Evolutionary conservation across 2,888 invertebrate species (phyloP).

Genomic region (Carterocephalus palaemon): DNA sequence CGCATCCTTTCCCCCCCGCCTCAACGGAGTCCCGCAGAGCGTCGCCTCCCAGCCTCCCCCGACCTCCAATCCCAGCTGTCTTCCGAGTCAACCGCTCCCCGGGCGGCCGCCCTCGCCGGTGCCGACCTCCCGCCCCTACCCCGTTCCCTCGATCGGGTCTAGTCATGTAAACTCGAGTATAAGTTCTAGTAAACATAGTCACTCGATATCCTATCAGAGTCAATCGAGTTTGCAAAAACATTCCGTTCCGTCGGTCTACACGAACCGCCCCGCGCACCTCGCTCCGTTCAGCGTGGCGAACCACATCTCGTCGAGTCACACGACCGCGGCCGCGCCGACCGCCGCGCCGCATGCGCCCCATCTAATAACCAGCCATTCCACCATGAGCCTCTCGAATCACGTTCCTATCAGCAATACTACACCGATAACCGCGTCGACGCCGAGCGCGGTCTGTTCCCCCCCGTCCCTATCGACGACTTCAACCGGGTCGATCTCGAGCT

Average conservation of each 20-base stretch:
- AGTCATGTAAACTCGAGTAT: slow-evolving; percentile 74
- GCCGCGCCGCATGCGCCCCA: slow-evolving; percentile 63
- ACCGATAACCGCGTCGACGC: slow-evolving; percentile 49
- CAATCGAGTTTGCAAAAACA: slow-evolving; percentile 73
- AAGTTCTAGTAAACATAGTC: slow-evolving; percentile 69
- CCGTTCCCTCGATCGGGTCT: slow-evolving; percentile 70
- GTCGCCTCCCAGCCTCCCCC: slow-evolving; percentile 53
- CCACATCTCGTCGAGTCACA: slow-evolving; percentile 77
- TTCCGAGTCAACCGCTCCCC: slow-evolving; percentile 63
- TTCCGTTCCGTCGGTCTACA: slow-evolving; percentile 67
- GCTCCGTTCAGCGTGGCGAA: slow-evolving; percentile 64
- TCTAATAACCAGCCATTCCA: slow-evolving; percentile 62
- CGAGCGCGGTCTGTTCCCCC: slow-evolving; percentile 54
- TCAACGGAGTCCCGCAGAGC: slow-evolving; percentile 50
- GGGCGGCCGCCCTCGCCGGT: slow-evolving; percentile 60
- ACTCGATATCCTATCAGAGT: slow-evolving; percentile 67
- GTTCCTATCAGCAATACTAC: slow-evolving; percentile 50
- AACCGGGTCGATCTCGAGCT: slow-evolving; percentile 56
- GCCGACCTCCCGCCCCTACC: slow-evolving; percentile 61
- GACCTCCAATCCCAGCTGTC: slow-evolving; percentile 59
- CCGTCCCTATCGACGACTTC: slow-evolving; percentile 50
- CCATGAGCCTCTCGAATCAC: slow-evolving; percentile 56
- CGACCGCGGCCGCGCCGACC: slow-evolving; percentile 61
- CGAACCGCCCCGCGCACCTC: slow-evolving; percentile 64
- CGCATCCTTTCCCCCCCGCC: slow-evolving; percentile 63